Percentiles rank a stretch among this genome's conserved stretches.
These are phyloP conservation scores for Ochotona princeps DNA, from an alignment of 2,113 vertebrate genomes.

Conservation along the genomic window DNA sequence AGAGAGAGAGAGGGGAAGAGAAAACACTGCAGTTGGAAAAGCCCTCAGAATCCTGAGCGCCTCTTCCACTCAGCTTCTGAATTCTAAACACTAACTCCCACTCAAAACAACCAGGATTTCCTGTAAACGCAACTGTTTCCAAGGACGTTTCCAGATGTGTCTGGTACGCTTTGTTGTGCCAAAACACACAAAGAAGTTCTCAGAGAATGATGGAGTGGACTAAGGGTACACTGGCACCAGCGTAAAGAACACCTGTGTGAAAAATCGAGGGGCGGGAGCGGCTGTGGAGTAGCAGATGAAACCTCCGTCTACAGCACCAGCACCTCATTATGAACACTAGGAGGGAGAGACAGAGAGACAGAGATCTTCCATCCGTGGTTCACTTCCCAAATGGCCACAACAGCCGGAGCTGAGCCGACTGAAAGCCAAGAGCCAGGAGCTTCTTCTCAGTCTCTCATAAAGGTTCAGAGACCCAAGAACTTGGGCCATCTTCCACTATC, in stretches of 20 bases:
- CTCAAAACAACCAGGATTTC: neutral
- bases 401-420: no score
- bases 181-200: constrained; percentile 12
- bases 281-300: no score
- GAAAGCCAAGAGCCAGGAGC: no score
- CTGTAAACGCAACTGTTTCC: neutral
- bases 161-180: neutral
- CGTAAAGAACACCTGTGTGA: neutral
- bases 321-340: no score
- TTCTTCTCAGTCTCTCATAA: no score
- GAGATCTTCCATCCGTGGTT: no score
- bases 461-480: no score
- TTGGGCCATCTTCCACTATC: no score
- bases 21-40: neutral
- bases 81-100: neutral
- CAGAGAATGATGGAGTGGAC: neutral
- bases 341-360: no score
- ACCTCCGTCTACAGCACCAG: no score
- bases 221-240: neutral
- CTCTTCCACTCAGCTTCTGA: neutral
- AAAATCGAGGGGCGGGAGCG: neutral
- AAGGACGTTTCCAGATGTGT: neutral
- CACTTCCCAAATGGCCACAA: no score
- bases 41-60: neutral
- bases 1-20: neutral